phyloP scores from a whole-genome alignment of 2,888 invertebrate species.

The Matsumyia berberina region DNA sequence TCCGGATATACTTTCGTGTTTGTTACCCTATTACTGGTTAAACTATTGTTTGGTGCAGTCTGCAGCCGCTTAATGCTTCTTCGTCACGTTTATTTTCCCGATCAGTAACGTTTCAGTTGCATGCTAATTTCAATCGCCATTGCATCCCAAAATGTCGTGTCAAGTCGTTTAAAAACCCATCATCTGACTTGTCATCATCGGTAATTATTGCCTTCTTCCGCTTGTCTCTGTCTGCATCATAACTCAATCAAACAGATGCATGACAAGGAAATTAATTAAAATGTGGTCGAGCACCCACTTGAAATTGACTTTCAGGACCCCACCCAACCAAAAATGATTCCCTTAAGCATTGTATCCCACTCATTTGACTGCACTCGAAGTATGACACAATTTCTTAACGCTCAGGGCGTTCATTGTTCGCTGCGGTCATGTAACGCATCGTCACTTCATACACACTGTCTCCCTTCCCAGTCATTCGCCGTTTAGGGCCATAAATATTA shows the following conservation, averaged over 20 bases:
- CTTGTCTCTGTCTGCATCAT: not conserved
- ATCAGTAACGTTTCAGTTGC: not conserved
- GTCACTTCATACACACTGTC: conserved; percentile 5
- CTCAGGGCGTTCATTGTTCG: not conserved
- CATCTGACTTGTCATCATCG: not conserved
- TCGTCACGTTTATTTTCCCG: not conserved
- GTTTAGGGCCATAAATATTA: conserved; percentile 25
- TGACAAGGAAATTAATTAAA: not conserved
- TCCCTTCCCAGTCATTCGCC: not conserved
- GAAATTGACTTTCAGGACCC: not conserved
- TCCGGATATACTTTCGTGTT: too few species aligned
- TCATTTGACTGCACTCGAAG: conserved; percentile 1
- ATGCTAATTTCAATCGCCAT: not conserved
- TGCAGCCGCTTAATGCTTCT: too few species aligned
- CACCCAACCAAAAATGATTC: not conserved
- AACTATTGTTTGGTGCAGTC: too few species aligned
- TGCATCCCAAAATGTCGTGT: not conserved
- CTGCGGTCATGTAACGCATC: not conserved
- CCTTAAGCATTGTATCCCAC: not conserved
- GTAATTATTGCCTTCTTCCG: not conserved
- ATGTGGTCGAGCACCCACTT: not conserved
- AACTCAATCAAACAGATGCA: not conserved
- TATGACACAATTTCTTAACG: conserved; percentile 29
- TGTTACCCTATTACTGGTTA: too few species aligned
- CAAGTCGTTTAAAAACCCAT: not conserved